Base-by-base conservation (phyloP, 2,888 invertebrate species). In the Pandemis heparana region DNA sequence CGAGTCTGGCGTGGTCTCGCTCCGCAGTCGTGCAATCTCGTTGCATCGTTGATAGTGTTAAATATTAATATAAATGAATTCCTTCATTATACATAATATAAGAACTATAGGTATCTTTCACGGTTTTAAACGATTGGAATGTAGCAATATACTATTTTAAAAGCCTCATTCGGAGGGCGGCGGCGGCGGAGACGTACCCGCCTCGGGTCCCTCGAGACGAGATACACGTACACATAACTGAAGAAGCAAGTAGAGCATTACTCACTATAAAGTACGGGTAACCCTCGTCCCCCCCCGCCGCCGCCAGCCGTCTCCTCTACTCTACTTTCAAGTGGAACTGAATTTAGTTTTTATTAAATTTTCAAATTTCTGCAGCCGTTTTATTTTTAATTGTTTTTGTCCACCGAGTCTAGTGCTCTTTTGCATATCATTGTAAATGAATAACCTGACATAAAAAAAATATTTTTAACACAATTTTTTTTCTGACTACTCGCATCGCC, bases 341-440 rank as follows among this genome's bases (percentile, higher is more conserved):
- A 88, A 89, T 79, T 81, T 89, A 90, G 89, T 89, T 89, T 92
- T 92, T 91, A 93, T 89, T 92, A 94, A 93, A 93, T 91, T 93
- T 92, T 92, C 91, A 89, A 91, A 91, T 93, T 92, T 92, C 91
- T 85, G 39, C 14, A 1, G 14, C 65, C 5, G 60, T 74, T 74
- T 74, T 70, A 65, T 64, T 60, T 60, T 14, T 32, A 32, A 8
- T 41, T 10, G 1, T 56, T 56, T 23, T 12, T 4, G 23, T 10
- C 12, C 23, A 1, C 23, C 2, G 4, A 32, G 23, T 32, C 23
- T 32, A 32, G 23, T 32, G 23, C 23, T 4, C 23, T 32, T 32
- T 32, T 32, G 23, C 23, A 32, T 32, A 32, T 32, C n/a, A 32
- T 32, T 32, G 23, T 32, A 32, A 23, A 23, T 23, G 23, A 23